Evolutionary conservation across 2,888 invertebrate species (phyloP).

Genomic region (Notocelia uddmanniana): DNA sequence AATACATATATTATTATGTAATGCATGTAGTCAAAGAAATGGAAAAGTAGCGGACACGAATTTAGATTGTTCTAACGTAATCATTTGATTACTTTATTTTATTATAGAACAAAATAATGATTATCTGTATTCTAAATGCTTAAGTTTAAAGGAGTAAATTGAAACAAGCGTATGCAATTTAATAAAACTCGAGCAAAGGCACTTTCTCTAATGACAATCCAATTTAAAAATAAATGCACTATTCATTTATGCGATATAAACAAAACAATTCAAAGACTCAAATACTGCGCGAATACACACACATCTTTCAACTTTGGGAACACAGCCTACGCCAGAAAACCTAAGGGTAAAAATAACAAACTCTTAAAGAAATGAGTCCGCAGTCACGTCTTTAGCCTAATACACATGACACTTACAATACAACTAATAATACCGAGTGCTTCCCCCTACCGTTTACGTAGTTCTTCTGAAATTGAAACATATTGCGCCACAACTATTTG

Average conservation of each 20-base stretch:
- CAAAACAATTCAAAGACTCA: neutral
- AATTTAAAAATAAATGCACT: neutral
- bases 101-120: too few species aligned
- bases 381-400: conserved; percentile 41
- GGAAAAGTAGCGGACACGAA: too few species aligned
- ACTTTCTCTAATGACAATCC: too few species aligned
- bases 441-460: conserved; percentile 39
- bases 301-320: conserved; percentile 4
- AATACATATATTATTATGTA: too few species aligned
- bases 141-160: too few species aligned
- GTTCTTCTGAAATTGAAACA: conserved; percentile 45
- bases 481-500: conserved; percentile 46
- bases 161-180: too few species aligned
- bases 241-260: neutral
- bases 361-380: conserved; percentile 22
- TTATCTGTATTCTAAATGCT: too few species aligned
- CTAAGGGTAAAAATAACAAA: conserved; percentile 35
- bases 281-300: neutral
- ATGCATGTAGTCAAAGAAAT: too few species aligned
- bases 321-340: conserved; percentile 17
- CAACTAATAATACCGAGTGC: conserved; percentile 44
- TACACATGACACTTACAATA: conserved; percentile 43
- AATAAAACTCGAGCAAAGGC: too few species aligned
- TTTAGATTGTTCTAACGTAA: too few species aligned
- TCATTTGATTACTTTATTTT: too few species aligned